Evolutionary conservation across 2,113 vertebrate species (phyloP), one percentile per base, ranked within the genome.

Genomic region (Chionomys nivalis): DNA sequence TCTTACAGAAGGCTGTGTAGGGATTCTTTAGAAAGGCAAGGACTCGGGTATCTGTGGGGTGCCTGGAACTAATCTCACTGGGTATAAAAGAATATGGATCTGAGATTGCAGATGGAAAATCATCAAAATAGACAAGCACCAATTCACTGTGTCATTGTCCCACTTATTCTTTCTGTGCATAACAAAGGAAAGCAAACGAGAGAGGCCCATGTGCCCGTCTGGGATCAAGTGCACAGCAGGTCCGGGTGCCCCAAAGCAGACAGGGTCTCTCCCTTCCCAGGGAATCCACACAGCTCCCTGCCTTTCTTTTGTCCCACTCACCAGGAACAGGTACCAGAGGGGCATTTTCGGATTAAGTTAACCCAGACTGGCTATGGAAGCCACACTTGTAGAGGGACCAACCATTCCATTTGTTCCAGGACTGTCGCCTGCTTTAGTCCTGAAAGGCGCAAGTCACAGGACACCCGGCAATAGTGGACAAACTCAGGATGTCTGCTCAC

Each of bases 81-180:
- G 24, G 49, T 24, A 68, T 21, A 8, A 36, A 66, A 12, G 5
- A 33, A 87, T 2, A 39, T 19, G 44, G 31, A 66, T 75, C 58
- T 70, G 26, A 96, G 95, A 89, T 12, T 75, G 79, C 7, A 90
- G 49, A 49, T 94, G 79, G 7, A 93, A 82, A 82, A 87, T 73
- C 65, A 87, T 92, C 39, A 92, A 70, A 96, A 86, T 1, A 58
- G 58, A 72, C 21, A 93, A 61, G 78, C 28, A 72, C 14, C 49
- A 61, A 63, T 52, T 76, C 9, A 19, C 14, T 70, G 79, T 77
- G 17, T 65, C 14, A 23, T 87, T 82, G 78, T 7, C 76, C 21
- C 39, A 17, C 85, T 76, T 65, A 63, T n/a, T 39, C 7, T n/a
- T 61, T 78, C 87, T 85, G 66, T 87, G 28, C 31, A 36, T 61